Evolutionary conservation across 2,888 invertebrate genomes (phyloP).

Genomic region (Didymodactylos carnosus): DNA sequence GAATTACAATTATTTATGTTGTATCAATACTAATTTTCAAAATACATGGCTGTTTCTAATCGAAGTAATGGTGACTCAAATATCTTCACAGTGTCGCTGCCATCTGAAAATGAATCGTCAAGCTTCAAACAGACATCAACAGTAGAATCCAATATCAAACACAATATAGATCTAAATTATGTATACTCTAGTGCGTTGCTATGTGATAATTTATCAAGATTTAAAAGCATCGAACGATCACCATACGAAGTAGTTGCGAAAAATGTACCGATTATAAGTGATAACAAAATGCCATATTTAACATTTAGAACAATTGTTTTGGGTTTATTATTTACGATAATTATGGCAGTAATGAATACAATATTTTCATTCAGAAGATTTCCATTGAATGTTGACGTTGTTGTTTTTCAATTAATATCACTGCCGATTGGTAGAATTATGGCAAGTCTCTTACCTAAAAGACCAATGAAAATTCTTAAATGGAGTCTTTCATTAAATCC

Average conservation of each 20-base stretch:
- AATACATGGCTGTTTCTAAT: too few relatives aligned
- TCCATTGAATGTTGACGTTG: background rate
- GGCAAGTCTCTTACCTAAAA: background rate
- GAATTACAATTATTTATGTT: too few relatives aligned
- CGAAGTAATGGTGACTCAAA: too few relatives aligned
- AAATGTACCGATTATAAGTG: background rate
- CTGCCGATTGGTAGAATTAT: background rate
- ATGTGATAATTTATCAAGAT: too few relatives aligned
- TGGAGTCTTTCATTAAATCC: background rate
- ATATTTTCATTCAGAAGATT: background rate
- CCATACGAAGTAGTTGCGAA: background rate
- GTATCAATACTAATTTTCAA: too few relatives aligned
- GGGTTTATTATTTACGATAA: background rate
- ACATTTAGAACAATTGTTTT: background rate
- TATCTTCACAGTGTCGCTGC: too few relatives aligned
- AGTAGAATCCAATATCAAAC: too few relatives aligned
- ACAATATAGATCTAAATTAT: too few relatives aligned
- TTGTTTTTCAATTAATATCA: background rate
- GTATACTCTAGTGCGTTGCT: too few relatives aligned
- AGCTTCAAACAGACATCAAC: too few relatives aligned
- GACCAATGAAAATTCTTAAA: background rate
- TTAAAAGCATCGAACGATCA: too few relatives aligned
- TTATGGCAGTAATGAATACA: background rate
- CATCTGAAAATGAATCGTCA: too few relatives aligned
- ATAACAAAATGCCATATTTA: background rate